These are phyloP conservation scores for Tethya wilhelma DNA, from an alignment of 37 sponge, comb jelly and placozoan genomes.

Conservation along the genomic window DNA sequence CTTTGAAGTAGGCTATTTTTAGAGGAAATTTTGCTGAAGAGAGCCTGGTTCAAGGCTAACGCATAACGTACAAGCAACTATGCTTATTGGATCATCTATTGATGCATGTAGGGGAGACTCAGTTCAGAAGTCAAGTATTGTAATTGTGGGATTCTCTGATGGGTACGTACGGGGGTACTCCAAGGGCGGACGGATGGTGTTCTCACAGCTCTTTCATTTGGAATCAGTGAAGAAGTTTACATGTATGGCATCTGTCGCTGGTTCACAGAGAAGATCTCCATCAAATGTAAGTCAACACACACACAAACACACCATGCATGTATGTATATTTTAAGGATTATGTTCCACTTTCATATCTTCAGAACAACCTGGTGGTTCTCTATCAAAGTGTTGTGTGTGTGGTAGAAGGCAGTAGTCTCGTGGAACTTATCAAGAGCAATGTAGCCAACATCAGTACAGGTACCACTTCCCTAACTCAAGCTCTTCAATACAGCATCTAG, in stretches of 20 bases:
- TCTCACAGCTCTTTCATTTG: conserved; percentile 44
- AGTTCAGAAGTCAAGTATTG: conserved; percentile 24
- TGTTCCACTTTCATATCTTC: too few relatives aligned
- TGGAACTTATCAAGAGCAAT: conserved; percentile 30
- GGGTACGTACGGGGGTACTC: conserved; percentile 75
- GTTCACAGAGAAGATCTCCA: neutral
- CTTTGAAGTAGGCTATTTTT: too few relatives aligned
- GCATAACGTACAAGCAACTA: too few relatives aligned
- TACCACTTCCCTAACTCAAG: neutral
- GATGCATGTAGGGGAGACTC: neutral
- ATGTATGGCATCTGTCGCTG: conserved; percentile 15
- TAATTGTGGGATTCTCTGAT: conserved; percentile 79
- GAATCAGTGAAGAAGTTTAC: conserved; percentile 53
- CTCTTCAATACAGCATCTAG: neutral
- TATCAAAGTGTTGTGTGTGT: conserved; percentile 55
- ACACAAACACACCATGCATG: too few relatives aligned
- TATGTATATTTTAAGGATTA: too few relatives aligned
- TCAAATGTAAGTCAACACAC: neutral
- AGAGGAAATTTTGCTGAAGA: too few relatives aligned
- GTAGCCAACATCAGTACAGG: conserved; percentile 30
- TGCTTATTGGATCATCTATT: too few relatives aligned
- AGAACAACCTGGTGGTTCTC: conserved; percentile 54
- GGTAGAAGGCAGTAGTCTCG: conserved; percentile 66
- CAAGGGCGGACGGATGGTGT: conserved; percentile 34
- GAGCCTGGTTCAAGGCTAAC: too few relatives aligned